Conservation (phyloP, 2,888 invertebrate genomes). For the Venusia cambrica region DNA sequence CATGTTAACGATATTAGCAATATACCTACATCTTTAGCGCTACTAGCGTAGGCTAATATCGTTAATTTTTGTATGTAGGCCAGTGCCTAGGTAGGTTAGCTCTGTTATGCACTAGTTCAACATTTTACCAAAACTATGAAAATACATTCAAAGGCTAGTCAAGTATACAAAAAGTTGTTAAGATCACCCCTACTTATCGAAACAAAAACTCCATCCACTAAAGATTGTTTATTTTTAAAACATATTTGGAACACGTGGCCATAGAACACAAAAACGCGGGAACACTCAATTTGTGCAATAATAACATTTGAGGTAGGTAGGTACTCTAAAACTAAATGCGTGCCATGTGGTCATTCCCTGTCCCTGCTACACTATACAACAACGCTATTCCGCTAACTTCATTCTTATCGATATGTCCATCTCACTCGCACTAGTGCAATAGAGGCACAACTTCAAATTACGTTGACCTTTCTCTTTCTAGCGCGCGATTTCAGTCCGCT, state of each 20-base stretch:
- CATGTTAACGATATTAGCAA: too few relatives aligned
- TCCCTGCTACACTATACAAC: too few relatives aligned
- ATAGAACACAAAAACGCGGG: constrained; percentile 63
- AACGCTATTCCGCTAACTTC: constrained; percentile 58
- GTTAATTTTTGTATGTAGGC: too few relatives aligned
- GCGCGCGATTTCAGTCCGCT: constrained; percentile 54
- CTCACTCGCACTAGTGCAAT: constrained; percentile 41
- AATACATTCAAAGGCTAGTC: constrained; percentile 20
- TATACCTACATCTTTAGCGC: too few relatives aligned
- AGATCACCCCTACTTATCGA: constrained; percentile 24
- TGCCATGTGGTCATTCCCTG: constrained; percentile 75
- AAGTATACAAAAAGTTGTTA: constrained; percentile 28
- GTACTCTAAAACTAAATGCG: constrained; percentile 57
- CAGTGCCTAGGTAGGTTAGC: too few relatives aligned
- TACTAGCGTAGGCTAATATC: too few relatives aligned
- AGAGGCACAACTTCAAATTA: constrained; percentile 41
- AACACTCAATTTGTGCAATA: constrained; percentile 69
- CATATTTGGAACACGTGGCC: constrained; percentile 62
- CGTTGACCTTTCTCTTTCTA: constrained; percentile 59
- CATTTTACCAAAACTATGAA: constrained; percentile 1
- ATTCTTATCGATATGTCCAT: constrained; percentile 39
- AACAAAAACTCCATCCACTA: constrained; percentile 31
- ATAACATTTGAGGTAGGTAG: too few relatives aligned
- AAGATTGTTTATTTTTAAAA: constrained; percentile 44
- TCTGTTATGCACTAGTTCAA: too few relatives aligned